Evolutionary conservation across 2,797 vertebrate genomes (phyloP), one percentile per base, ranked within the genome.

Genomic region (Vultur gryphus): DNA sequence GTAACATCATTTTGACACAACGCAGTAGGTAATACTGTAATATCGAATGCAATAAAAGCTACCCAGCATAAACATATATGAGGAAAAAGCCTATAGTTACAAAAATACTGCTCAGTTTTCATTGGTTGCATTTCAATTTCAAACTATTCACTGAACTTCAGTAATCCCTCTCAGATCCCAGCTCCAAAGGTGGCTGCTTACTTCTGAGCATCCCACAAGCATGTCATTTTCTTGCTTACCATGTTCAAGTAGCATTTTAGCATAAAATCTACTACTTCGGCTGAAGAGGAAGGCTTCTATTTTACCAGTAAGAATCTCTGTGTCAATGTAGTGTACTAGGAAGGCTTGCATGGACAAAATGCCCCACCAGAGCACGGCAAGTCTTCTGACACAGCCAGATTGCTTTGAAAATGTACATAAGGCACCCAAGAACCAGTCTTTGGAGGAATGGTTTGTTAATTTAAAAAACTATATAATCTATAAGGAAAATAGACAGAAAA

Each of bases 1-100:
- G 37, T 71, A 93, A 80, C 84, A 80, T 41, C 16, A 66, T 84
- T 89, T 84, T 88, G 62, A 88, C 88, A 92, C 57, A 85, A 92
- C 71, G 64, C 37, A 85, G 75, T 48, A 84, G 70, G 75, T 64
- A 82, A 77, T 39, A 52, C 65, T 57, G 48, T 43, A 77, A 87
- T 95, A 94, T 25, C 0, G 0, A 87, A 84, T 2, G 19, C 64
- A 90, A 57, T 92, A 89, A 89, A 91, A 83, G 33, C 41, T 65
- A 11, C 52, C 46, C 43, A 64, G 46, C 57, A 71, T 6, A 71
- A 44, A 83, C 44, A 69, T 2, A 49, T 2, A 41, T 0, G 3
- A 90, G 48, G 44, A 31, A 54, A 58, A 80, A 54, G 16, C 41
- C 66, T 52, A 16, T 33, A 0, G 0, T 37, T 77, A 75, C 59